Evolutionary conservation across 2,113 vertebrate species (phyloP), one percentile per base, ranked within the genome.

Genomic region (Naja naja): DNA sequence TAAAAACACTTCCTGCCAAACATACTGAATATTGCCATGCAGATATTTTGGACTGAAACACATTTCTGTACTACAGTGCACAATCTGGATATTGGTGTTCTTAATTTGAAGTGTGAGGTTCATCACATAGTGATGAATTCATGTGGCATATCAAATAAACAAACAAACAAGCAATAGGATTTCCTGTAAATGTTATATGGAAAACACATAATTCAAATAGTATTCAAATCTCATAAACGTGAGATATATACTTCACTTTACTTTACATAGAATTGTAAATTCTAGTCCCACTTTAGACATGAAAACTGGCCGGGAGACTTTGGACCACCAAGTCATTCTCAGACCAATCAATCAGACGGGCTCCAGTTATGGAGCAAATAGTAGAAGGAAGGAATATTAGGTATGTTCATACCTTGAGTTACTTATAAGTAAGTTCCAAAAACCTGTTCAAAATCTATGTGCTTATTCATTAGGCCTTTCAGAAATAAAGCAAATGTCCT

Each of bases 371-470:
- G 12, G 30, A 69, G 5, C 16, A 69, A 69, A 34, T n/a, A 69
- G 5, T 69, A 34, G 64, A 69, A 69, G 64, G 30, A 34, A 34
- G 5, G 14, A 69, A 69, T 34, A 69, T 30, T 64, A 64, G 27
- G 4, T 11, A 64, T n/a, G 23, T 9, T 94, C 7, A 3, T 52
- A 9, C 5, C 25, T 53, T 87, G 2, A 53, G 2, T 52, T 30
- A 1, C 85, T 95, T 96, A 56, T 89, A 55, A 27, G 27, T 30
- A 52, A 87, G 47, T 27, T 47, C 85, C 25, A 87, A 87, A 52
- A 52, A 49, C 14, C 49, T 87, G 47, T 87, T 27, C 25, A 52
- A 49, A 87, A 6, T 30, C 9, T 52, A n/a, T 81, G 74, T 81
- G 6, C n/a, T 43, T 81, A 81, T 22, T 81, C 34, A 81, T 81